Evolutionary conservation across 1,140 invertebrate species (phyloP).

Genomic region (Zaprionus capensis): DNA sequence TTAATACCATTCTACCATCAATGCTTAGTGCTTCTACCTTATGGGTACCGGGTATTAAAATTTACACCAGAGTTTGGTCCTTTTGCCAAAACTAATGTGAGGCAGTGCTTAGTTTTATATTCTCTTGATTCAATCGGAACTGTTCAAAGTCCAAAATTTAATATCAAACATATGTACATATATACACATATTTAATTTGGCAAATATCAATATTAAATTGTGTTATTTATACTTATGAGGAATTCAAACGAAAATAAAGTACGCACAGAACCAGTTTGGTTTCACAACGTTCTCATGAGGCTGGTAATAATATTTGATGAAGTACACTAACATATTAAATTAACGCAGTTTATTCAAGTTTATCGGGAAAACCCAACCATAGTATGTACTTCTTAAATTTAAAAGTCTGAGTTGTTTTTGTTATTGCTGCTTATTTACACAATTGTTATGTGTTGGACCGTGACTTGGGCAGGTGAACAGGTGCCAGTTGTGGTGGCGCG

Average conservation of each 20-base stretch:
- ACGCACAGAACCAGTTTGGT: background rate
- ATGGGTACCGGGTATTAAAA: too few species aligned
- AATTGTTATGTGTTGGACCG: constrained; percentile 35
- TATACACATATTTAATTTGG: background rate
- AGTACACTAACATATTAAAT: background rate
- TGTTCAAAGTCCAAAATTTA: background rate
- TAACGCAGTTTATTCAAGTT: constrained; percentile 13
- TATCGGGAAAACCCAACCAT: background rate
- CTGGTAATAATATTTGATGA: background rate
- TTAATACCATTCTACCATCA: too few species aligned
- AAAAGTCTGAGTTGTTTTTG: constrained; percentile 1
- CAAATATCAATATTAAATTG: constrained; percentile 1
- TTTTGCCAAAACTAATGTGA: too few species aligned
- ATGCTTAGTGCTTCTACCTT: too few species aligned
- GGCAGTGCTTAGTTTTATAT: too few species aligned
- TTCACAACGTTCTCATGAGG: background rate
- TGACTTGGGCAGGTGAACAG: constrained; percentile 8
- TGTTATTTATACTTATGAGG: background rate
- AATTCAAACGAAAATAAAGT: background rate
- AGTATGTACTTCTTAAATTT: background rate
- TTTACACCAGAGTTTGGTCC: too few species aligned
- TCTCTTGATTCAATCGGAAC: too few species aligned
- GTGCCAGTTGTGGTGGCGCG: background rate
- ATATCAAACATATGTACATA: background rate
- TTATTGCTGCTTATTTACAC: constrained; percentile 24